Conservation (phyloP, 2,113 vertebrate genomes). For the Agapornis roseicollis region DNA sequence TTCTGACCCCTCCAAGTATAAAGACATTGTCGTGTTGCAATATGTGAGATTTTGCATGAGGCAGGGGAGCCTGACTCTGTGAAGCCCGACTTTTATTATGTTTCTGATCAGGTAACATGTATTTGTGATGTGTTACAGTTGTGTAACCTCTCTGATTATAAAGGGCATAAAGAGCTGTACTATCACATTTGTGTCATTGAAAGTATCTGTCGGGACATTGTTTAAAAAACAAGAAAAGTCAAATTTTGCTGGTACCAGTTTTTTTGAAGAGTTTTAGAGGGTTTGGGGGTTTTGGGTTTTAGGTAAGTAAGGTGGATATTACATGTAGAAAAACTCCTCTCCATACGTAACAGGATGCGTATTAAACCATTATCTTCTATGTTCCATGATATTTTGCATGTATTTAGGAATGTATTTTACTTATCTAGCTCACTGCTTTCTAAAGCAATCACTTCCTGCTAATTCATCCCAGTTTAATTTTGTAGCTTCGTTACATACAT, state of each 20-base stretch:
- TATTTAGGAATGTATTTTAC: background rate
- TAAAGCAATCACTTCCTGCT: background rate
- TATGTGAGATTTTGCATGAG: background rate
- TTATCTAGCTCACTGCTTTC: background rate
- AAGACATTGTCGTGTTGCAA: background rate
- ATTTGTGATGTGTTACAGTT: fast-evolving
- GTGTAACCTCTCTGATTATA: background rate
- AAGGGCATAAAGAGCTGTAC: background rate
- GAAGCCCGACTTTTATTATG: fast-evolving
- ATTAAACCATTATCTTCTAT: background rate
- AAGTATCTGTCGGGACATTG: fast-evolving
- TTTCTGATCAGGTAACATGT: fast-evolving
- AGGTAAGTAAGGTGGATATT: background rate
- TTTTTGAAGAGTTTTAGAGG: background rate
- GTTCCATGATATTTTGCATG: background rate
- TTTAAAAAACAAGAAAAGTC: background rate
- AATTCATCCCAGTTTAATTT: background rate
- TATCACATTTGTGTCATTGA: background rate
- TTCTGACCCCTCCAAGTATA: background rate
- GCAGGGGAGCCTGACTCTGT: background rate
- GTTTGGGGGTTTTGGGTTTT: background rate
- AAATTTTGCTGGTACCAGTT: background rate
- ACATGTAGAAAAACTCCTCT: background rate
- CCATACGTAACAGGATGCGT: background rate
- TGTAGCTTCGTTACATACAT: background rate